A percentile compares a stretch with the other conserved stretches of the same genome.
These are phyloP conservation scores for Lymantria monacha DNA, from an alignment of 2,888 invertebrate genomes.

Conservation along the genomic window DNA sequence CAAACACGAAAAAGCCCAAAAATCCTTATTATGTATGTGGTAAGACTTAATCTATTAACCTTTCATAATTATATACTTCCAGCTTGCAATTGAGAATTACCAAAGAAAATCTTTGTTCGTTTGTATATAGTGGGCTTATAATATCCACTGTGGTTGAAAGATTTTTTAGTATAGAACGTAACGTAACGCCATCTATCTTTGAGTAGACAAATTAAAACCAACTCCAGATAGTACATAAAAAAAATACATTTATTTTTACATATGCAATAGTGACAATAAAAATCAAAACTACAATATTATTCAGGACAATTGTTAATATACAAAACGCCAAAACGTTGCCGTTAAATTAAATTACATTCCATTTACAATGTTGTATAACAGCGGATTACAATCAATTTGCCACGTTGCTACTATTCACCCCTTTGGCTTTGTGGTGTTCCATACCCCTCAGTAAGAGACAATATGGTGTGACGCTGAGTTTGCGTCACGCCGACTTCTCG, in stretches of 20 bases:
- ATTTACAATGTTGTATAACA: conserved; percentile 59
- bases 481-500: conserved; percentile 68
- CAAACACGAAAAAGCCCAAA: too few species aligned
- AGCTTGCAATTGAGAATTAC: too few species aligned
- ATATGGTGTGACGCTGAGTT: conserved; percentile 78
- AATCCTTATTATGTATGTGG: too few species aligned
- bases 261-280: not conserved
- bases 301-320: conserved; percentile 14
- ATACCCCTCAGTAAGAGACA: conserved; percentile 44
- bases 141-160: too few species aligned
- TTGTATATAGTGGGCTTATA: too few species aligned
- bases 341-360: conserved; percentile 56
- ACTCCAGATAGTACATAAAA: not conserved
- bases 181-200: conserved; percentile 41
- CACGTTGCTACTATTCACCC: conserved; percentile 64
- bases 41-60: too few species aligned
- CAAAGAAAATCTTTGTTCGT: too few species aligned
- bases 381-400: conserved; percentile 74
- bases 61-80: too few species aligned
- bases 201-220: conserved; percentile 11
- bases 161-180: too few species aligned
- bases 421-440: conserved; percentile 49
- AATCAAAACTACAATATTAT: not conserved
- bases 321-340: conserved; percentile 42
- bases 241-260: not conserved